These are phyloP conservation scores for Yoshiicerus persimilis DNA, from an alignment of 1,140 invertebrate genomes.

Conservation along the genomic window DNA sequence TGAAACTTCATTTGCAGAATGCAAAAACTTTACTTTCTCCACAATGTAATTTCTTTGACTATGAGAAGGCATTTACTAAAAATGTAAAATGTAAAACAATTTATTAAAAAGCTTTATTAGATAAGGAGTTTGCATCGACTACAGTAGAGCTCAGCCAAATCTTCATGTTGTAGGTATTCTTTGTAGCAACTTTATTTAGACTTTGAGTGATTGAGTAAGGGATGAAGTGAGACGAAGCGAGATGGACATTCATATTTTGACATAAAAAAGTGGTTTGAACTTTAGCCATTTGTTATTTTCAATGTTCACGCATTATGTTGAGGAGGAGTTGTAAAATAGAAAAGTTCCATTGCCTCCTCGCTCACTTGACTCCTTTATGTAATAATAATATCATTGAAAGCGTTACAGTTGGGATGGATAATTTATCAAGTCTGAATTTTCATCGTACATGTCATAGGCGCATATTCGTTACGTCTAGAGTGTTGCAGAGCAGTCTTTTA, in stretches of 20 bases:
- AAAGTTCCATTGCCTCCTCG: neutral
- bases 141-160: too few species aligned
- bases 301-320: neutral
- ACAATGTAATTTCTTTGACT: too few species aligned
- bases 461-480: too few species aligned
- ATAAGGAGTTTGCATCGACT: too few species aligned
- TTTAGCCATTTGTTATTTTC: conserved; percentile 28
- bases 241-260: conserved; percentile 36
- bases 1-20: too few species aligned
- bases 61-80: too few species aligned
- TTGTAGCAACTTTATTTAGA: neutral
- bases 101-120: too few species aligned
- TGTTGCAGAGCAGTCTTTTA: too few species aligned
- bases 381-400: neutral
- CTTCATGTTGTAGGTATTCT: neutral
- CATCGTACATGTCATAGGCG: neutral
- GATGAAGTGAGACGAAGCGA: neutral
- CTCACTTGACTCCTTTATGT: neutral
- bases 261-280: conserved; percentile 26
- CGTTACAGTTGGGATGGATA: neutral
- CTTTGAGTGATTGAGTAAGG: neutral
- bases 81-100: too few species aligned
- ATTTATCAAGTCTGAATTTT: neutral
- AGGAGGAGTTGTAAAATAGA: neutral
- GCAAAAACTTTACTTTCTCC: too few species aligned